Evolutionary conservation across 2,888 invertebrate species (phyloP).

Genomic region (Allolobophora icterica): DNA sequence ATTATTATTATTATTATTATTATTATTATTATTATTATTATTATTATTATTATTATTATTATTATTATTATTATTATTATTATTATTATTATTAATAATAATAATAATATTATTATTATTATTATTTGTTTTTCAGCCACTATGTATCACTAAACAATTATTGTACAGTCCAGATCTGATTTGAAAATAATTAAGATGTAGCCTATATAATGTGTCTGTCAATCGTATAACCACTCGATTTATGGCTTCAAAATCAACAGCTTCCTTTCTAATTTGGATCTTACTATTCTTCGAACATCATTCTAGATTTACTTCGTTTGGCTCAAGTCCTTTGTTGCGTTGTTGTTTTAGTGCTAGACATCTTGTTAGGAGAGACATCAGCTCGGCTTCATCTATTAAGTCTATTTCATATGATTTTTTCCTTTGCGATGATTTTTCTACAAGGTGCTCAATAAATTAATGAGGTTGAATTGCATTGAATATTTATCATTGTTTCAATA

Average conservation of each 20-base stretch:
- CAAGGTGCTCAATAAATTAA: neutral
- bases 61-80: neutral
- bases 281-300: neutral
- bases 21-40: constrained; percentile 33
- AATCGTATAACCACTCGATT: neutral
- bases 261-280: neutral
- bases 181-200: too few relatives aligned
- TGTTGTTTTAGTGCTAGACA: too few relatives aligned
- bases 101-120: too few relatives aligned
- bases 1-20: neutral
- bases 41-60: constrained; percentile 13
- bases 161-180: too few relatives aligned
- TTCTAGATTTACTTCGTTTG: neutral
- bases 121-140: too few relatives aligned
- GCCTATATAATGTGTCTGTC: neutral
- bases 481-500: neutral
- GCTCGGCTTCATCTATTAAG: neutral
- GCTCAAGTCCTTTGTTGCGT: too few relatives aligned
- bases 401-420: too few relatives aligned
- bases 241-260: neutral
- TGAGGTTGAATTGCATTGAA: neutral
- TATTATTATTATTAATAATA: too few relatives aligned
- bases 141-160: too few relatives aligned
- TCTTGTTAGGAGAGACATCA: neutral
- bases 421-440: neutral